These are phyloP conservation scores for Cotesia glomerata DNA, from an alignment of 1,140 invertebrate species.

Conservation along the genomic window DNA sequence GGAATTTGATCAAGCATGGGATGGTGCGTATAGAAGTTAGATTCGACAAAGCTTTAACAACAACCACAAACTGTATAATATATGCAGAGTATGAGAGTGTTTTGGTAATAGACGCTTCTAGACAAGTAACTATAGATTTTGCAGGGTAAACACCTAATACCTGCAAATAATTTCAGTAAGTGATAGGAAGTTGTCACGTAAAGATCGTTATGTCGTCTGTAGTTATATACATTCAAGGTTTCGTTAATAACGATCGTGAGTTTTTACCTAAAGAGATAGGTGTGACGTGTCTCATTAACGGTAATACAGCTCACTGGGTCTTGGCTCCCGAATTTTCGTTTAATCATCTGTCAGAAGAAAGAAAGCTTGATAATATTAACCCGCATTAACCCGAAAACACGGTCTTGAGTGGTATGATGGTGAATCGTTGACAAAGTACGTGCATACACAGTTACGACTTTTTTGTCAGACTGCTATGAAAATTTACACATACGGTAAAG, in stretches of 20 bases:
- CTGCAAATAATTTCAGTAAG: neutral
- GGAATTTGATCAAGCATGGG: constrained; percentile 48
- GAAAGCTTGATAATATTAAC: neutral
- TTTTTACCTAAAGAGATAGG: constrained; percentile 24
- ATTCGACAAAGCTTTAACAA: constrained; percentile 39
- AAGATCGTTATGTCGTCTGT: neutral
- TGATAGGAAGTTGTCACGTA: neutral
- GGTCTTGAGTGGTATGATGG: neutral
- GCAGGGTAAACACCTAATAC: neutral
- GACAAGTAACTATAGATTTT: constrained; percentile 20
- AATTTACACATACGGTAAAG: neutral
- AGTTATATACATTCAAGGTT: constrained; percentile 5
- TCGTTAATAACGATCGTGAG: neutral
- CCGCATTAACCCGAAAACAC: neutral
- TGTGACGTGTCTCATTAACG: neutral
- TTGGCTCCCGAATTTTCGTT: neutral
- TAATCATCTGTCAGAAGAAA: neutral
- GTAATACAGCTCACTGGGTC: neutral
- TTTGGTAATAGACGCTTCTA: constrained; percentile 15
- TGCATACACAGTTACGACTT: neutral
- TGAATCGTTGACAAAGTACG: neutral
- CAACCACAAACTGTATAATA: constrained; percentile 36
- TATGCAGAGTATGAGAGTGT: constrained; percentile 25
- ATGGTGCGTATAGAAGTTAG: constrained; percentile 46
- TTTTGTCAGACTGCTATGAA: neutral